Evolutionary conservation across 2,888 invertebrate species (phyloP).

Genomic region (Sphinx pinastri): DNA sequence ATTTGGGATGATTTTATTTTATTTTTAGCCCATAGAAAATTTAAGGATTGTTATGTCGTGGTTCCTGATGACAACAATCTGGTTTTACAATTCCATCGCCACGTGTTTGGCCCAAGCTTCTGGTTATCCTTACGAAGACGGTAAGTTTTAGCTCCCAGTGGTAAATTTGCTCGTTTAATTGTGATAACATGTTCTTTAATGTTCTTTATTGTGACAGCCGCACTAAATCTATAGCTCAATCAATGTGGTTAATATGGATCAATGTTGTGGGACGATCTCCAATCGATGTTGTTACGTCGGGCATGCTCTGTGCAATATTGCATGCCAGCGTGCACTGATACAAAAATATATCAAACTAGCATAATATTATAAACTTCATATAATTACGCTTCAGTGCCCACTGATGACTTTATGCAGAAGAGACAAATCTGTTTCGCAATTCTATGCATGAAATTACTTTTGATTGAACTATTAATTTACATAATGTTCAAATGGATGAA

Average conservation of each 20-base stretch:
- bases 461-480: conserved; percentile 28
- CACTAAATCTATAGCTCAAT: conserved; percentile 1
- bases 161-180: background rate
- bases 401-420: conserved; percentile 29
- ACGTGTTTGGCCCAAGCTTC: conserved; percentile 78
- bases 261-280: conserved; percentile 46
- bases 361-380: conserved; percentile 11
- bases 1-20: too few species aligned
- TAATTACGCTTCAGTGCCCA: conserved; percentile 14
- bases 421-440: conserved; percentile 39
- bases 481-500: background rate
- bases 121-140: conserved; percentile 73
- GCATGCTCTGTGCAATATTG: conserved; percentile 70
- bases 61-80: conserved; percentile 82
- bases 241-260: conserved; percentile 29
- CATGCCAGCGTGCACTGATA: conserved; percentile 67
- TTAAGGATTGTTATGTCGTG: conserved; percentile 83
- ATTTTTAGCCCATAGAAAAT: conserved; percentile 84
- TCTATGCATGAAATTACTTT: conserved; percentile 45
- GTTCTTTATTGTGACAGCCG: conserved; percentile 12
- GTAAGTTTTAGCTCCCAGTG: conserved; percentile 50
- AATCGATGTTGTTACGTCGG: conserved; percentile 65
- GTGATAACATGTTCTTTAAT: background rate
- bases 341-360: conserved; percentile 26
- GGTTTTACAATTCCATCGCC: conserved; percentile 83